Evolutionary conservation across 2,113 vertebrate species (phyloP).

Genomic region (Pygoscelis antarcticus): DNA sequence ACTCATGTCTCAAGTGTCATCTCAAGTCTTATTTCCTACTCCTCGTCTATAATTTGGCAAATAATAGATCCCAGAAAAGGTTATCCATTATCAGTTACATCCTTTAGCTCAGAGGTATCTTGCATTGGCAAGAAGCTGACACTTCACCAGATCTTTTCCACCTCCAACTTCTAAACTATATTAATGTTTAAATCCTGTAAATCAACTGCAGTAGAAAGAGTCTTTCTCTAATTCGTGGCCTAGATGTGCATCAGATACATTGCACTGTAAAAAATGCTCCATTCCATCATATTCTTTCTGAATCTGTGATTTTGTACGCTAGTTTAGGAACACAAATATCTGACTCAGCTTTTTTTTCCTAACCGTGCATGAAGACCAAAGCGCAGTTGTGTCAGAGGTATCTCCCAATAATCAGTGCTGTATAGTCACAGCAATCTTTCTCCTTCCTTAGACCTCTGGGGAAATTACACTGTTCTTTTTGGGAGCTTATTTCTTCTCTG

Average conservation of each 20-base stretch:
- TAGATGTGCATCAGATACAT: not conserved
- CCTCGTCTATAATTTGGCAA: conserved; percentile 36
- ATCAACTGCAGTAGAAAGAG: not conserved
- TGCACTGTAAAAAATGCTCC: not conserved
- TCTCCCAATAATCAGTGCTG: not conserved
- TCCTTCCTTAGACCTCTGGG: not conserved
- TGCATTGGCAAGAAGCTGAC: not conserved
- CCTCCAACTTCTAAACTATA: not conserved
- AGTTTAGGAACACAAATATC: not conserved
- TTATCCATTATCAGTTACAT: conserved; percentile 39
- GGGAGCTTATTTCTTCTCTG: not conserved
- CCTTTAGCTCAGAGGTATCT: not conserved
- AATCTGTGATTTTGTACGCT: not conserved
- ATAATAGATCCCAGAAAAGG: conserved; percentile 35
- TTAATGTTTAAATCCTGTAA: not conserved
- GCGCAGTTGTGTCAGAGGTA: not conserved
- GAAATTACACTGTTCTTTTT: not conserved
- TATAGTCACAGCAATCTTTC: not conserved
- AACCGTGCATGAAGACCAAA: not conserved
- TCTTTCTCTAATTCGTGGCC: not conserved
- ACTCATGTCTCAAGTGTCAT: conserved; percentile 38
- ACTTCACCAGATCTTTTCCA: not conserved
- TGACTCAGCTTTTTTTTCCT: not conserved
- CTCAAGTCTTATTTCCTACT: conserved; percentile 56
- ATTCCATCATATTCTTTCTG: not conserved